Evolutionary conservation across 37 sponge, comb jelly and placozoan genomes (phyloP).

Genomic region (Beroe forskalii): DNA sequence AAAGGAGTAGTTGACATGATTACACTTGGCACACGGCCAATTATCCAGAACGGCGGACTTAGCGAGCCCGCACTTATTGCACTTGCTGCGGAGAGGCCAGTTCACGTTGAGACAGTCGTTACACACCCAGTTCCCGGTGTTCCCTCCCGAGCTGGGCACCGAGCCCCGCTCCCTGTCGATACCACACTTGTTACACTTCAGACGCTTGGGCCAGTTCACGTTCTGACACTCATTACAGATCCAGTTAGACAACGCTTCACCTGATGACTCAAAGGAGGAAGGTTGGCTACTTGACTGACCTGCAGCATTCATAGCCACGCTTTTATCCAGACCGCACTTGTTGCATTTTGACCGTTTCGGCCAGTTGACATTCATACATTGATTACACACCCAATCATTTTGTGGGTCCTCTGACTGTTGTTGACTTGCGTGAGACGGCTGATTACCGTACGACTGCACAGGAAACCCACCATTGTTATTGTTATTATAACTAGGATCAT

Average conservation of each 20-base stretch:
- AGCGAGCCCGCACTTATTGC: slow-evolving; percentile 24
- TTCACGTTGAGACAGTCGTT: slow-evolving; percentile 4
- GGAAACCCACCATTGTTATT: not conserved
- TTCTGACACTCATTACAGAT: slow-evolving; percentile 13
- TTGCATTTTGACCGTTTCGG: not conserved
- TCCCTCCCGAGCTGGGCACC: not conserved
- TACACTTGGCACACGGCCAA: slow-evolving; percentile 27
- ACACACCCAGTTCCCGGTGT: slow-evolving; percentile 14
- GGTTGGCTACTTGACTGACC: not conserved
- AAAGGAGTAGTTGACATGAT: slow-evolving; percentile 34
- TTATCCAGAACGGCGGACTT: not conserved
- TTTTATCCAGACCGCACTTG: not conserved
- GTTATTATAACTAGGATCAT: not conserved
- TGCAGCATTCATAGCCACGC: not conserved
- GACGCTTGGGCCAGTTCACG: slow-evolving; percentile 58
- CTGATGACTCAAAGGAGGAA: not conserved
- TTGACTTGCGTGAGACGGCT: not conserved
- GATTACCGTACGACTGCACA: not conserved
- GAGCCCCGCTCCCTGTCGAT: not conserved
- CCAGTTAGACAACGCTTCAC: not conserved
- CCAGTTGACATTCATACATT: slow-evolving; percentile 48
- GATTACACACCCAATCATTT: not conserved
- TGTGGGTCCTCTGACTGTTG: not conserved
- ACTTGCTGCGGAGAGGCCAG: slow-evolving; percentile 23
- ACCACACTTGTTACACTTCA: slow-evolving; percentile 49